A percentile compares a stretch with the other conserved stretches of the same genome.
Evolutionary conservation across 2,888 invertebrate genomes (phyloP).

Genomic region (Anthoptus insignis): DNA sequence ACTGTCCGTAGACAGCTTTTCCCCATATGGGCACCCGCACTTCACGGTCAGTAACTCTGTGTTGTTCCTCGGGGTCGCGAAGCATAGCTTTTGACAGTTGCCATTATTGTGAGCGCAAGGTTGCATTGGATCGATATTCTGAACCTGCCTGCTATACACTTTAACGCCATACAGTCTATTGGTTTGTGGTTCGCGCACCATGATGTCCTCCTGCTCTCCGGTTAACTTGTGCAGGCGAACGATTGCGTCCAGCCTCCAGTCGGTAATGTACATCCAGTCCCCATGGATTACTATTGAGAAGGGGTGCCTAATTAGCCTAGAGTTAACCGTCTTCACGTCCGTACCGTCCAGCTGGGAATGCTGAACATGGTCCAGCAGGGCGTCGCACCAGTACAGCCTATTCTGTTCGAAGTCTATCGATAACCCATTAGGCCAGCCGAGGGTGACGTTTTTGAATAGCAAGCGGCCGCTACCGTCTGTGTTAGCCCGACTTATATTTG

Average conservation of each 20-base stretch:
- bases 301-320: conserved; percentile 94
- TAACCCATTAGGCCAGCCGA: conserved; percentile 99
- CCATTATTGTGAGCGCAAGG: conserved; percentile 96
- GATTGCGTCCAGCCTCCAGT: conserved; percentile 98
- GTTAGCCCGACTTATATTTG: conserved; percentile 97
- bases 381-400: conserved; percentile 99
- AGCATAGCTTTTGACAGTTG: conserved; percentile 98
- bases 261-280: conserved; percentile 98
- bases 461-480: conserved; percentile 96
- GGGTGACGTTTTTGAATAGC: conserved; percentile 96
- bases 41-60: conserved; percentile 86
- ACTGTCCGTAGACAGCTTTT: conserved; percentile 91
- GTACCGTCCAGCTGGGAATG: conserved; percentile 97
- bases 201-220: conserved; percentile 95
- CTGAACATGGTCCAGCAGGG: conserved; percentile 98
- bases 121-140: conserved; percentile 90
- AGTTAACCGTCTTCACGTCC: conserved; percentile 96
- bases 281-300: conserved; percentile 97
- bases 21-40: conserved; percentile 98
- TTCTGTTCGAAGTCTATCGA: conserved; percentile 96
- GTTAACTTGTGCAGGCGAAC: conserved; percentile 96
- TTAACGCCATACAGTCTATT: conserved; percentile 97
- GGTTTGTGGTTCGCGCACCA: conserved; percentile 96
- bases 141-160: conserved; percentile 93
- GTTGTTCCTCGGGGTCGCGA: conserved; percentile 92